A percentile compares a stretch with the other conserved stretches of the same genome.
phyloP scores from a whole-genome alignment of 1,140 invertebrate genomes.

The Hylaeus volcanicus region DNA sequence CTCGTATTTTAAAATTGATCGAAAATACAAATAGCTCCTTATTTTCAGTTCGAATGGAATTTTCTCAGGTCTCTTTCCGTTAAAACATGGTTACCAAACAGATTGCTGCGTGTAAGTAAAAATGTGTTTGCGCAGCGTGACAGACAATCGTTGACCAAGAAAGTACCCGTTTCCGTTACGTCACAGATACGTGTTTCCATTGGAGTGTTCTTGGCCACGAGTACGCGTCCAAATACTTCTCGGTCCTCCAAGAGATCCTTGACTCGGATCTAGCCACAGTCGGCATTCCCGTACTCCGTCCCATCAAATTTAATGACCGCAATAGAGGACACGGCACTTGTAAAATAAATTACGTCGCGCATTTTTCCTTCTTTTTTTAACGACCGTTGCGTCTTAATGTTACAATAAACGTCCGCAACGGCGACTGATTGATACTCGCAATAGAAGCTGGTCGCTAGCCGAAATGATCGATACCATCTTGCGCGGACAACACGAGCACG shows the following conservation, averaged over 20 bases:
- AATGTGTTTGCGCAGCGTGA: too few relatives aligned
- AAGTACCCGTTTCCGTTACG: background rate
- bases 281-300: constrained; percentile 53
- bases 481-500: constrained; percentile 34
- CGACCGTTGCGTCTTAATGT: constrained; percentile 39
- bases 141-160: too few relatives aligned
- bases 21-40: too few relatives aligned
- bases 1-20: too few relatives aligned
- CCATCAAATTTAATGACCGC: constrained; percentile 59
- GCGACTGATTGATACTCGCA: constrained; percentile 61
- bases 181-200: background rate
- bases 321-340: constrained; percentile 54
- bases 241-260: constrained; percentile 9
- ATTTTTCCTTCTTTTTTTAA: background rate
- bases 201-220: background rate
- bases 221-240: background rate
- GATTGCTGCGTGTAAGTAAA: too few relatives aligned
- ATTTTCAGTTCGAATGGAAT: too few relatives aligned
- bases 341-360: constrained; percentile 60
- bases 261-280: constrained; percentile 39
- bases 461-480: constrained; percentile 61
- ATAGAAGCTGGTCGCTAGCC: constrained; percentile 34
- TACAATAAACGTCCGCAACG: constrained; percentile 48
- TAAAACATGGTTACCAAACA: too few relatives aligned
- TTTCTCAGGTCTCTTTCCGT: too few relatives aligned